These are phyloP conservation scores for Sarcophaga rosellei DNA, from an alignment of 2,888 invertebrate species.

Conservation along the genomic window DNA sequence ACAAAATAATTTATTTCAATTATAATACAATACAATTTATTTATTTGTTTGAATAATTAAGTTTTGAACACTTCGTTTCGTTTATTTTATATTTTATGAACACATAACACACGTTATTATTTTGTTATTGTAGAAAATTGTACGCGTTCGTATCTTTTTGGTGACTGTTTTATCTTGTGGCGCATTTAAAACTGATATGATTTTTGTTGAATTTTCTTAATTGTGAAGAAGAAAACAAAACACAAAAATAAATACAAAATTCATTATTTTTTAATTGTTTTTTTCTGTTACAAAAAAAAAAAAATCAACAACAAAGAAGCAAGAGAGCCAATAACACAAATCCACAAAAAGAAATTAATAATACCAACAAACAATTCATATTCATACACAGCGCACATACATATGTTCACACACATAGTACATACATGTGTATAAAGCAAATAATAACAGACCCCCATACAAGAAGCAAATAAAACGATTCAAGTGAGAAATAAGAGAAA, in stretches of 20 bases:
- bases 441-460: neutral
- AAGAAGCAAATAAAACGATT: constrained; percentile 42
- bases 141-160: constrained; percentile 17
- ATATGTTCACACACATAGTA: neutral
- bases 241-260: constrained; percentile 37
- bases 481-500: constrained; percentile 41
- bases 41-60: constrained; percentile 11
- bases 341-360: constrained; percentile 47
- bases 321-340: constrained; percentile 56
- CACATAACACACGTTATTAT: constrained; percentile 46
- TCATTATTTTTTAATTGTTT: constrained; percentile 50
- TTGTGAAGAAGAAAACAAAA: constrained; percentile 54
- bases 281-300: constrained; percentile 31
- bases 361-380: neutral
- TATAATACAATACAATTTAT: constrained; percentile 7
- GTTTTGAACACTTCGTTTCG: neutral
- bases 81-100: constrained; percentile 15
- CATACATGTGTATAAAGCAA: neutral
- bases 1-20: constrained; percentile 1
- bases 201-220: constrained; percentile 57
- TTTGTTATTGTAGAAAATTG: constrained; percentile 27
- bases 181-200: constrained; percentile 62
- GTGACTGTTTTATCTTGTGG: constrained; percentile 61
- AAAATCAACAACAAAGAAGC: neutral
- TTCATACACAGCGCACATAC: neutral